phyloP scores from a whole-genome alignment of 2,888 invertebrate species.

The Encarsia formosa region DNA sequence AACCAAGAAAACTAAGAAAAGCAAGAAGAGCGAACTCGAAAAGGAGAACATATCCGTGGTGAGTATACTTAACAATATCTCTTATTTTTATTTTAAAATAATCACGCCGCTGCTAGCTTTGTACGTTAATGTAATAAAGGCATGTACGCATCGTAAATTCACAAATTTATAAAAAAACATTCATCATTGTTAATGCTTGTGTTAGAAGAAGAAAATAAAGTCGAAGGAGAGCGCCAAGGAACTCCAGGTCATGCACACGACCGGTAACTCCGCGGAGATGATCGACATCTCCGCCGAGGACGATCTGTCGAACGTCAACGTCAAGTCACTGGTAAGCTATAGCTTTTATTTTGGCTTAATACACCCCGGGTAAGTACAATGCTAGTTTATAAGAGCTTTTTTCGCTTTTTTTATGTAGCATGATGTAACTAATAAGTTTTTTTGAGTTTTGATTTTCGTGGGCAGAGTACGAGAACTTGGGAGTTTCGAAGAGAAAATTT shows the following conservation, averaged over 20 bases:
- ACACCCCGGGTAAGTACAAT: no score
- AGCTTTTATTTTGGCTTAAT: no score
- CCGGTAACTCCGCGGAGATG: constrained; percentile 42
- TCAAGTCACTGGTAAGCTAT: constrained; percentile 65
- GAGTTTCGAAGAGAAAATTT: not conserved
- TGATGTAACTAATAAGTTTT: no score
- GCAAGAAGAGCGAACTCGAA: constrained; percentile 59
- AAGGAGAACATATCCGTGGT: constrained; percentile 68
- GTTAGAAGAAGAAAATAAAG: constrained; percentile 27
- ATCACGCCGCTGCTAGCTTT: no score
- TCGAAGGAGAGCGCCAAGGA: constrained; percentile 25
- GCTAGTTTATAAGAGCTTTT: no score
- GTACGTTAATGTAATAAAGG: no score
- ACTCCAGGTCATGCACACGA: constrained; percentile 41
- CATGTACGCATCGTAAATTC: no score
- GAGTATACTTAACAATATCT: no score
- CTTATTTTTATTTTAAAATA: no score
- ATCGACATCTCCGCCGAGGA: constrained; percentile 50
- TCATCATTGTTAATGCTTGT: no score
- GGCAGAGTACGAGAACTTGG: not conserved
- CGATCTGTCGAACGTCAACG: constrained; percentile 62
- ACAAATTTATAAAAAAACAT: no score
- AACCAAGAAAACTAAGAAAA: constrained; percentile 63
- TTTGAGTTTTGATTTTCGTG: not conserved
- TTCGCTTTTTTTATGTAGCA: no score